Percentiles rank a stretch among this genome's conserved stretches.
Evolutionary conservation across 2,113 vertebrate species (phyloP).

Genomic region (Trochalopteron elliotii): DNA sequence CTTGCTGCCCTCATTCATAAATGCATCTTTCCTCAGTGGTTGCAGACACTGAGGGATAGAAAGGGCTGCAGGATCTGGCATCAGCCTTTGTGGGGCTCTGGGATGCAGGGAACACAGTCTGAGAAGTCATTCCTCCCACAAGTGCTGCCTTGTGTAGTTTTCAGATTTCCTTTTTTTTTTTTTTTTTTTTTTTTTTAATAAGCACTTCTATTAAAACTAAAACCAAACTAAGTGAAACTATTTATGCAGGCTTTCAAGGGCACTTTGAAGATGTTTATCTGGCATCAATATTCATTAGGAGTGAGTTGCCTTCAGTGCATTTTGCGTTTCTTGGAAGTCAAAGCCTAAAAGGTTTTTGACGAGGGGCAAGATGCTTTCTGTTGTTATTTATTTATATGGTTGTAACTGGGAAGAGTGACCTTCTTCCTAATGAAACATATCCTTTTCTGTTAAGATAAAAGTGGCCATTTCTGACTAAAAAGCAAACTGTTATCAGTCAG

Average conservation of each 20-base stretch:
- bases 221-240: not conserved
- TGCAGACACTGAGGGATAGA: not conserved
- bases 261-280: constrained; percentile 5
- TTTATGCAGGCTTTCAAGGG: not conserved
- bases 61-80: not conserved
- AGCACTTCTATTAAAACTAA: not conserved
- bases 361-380: not conserved
- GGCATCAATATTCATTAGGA: not conserved
- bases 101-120: accelerated
- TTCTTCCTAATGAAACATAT: not conserved
- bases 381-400: constrained; percentile 39
- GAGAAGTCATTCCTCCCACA: not conserved
- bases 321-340: not conserved
- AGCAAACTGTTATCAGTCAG: not conserved
- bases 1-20: not conserved
- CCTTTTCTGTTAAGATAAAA: constrained; percentile 1
- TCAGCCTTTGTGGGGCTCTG: not conserved
- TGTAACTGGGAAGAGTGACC: not conserved
- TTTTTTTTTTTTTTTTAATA: not conserved
- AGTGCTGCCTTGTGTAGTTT: not conserved
- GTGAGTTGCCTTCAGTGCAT: not conserved
- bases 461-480: constrained; percentile 1
- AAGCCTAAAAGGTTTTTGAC: not conserved
- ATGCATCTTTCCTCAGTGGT: not conserved
- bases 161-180: not conserved